Evolutionary conservation across 2,888 invertebrate genomes (phyloP).

Genomic region (Mamestra brassicae): DNA sequence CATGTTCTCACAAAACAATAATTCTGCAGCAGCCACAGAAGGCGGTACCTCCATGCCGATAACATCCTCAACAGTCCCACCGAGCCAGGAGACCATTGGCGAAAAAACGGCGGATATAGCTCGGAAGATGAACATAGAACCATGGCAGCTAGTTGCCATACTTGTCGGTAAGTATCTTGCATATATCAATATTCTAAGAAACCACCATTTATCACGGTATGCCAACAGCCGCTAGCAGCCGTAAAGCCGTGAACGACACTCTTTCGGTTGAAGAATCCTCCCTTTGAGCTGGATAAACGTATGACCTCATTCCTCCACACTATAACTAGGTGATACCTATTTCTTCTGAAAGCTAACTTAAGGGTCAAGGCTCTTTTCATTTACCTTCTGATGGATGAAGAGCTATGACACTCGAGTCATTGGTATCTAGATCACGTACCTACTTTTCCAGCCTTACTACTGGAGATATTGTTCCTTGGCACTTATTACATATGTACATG

Average conservation of each 20-base stretch:
- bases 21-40: slow-evolving; percentile 58
- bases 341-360: neutral
- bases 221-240: neutral
- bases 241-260: neutral
- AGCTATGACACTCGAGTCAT: neutral
- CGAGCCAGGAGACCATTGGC: slow-evolving; percentile 88
- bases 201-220: neutral
- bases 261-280: slow-evolving; percentile 19
- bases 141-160: slow-evolving; percentile 96
- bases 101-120: slow-evolving; percentile 92
- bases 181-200: neutral
- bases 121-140: slow-evolving; percentile 94
- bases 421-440: neutral
- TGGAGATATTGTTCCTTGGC: neutral
- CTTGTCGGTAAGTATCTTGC: slow-evolving; percentile 92
- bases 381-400: neutral
- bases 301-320: slow-evolving; percentile 21
- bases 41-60: slow-evolving; percentile 60
- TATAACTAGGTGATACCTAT: neutral
- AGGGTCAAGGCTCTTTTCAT: slow-evolving; percentile 5
- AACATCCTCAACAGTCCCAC: slow-evolving; percentile 70
- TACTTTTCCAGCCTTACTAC: neutral
- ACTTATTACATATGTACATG: slow-evolving; percentile 16
- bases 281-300: slow-evolving; percentile 27
- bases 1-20: slow-evolving; percentile 32